Conservation (phyloP, 1,140 invertebrate species). For the Adelges cooleyi region DNA sequence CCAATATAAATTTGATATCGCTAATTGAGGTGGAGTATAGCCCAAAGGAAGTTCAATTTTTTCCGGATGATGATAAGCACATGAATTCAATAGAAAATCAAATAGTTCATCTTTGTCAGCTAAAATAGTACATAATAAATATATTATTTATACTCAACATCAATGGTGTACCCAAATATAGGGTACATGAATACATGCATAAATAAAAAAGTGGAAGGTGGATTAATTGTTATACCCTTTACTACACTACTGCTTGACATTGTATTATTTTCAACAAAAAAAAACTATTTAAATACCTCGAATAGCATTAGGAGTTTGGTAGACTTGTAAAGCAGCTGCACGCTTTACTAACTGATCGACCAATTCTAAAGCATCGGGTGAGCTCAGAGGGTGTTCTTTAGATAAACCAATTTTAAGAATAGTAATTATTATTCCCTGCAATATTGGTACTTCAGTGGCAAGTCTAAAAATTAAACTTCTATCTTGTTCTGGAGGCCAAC, state of each 20-base stretch:
- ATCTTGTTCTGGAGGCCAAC: slow-evolving; percentile 86
- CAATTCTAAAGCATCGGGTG: slow-evolving; percentile 73
- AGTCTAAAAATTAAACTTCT: slow-evolving; percentile 63
- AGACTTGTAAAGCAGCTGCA: slow-evolving; percentile 57
- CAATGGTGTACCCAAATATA: too few relatives aligned
- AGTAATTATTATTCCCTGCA: slow-evolving; percentile 33
- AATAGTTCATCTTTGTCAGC: slow-evolving; percentile 76
- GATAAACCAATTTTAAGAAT: slow-evolving; percentile 35
- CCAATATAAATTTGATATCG: slow-evolving; percentile 82
- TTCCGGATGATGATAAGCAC: slow-evolving; percentile 83
- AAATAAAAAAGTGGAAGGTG: too few relatives aligned
- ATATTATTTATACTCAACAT: too few relatives aligned
- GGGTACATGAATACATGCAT: too few relatives aligned
- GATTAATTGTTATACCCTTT: too few relatives aligned
- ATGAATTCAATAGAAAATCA: slow-evolving; percentile 79
- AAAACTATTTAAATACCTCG: slow-evolving; percentile 34
- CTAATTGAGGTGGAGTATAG: slow-evolving; percentile 77
- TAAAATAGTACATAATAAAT: slow-evolving; percentile 32
- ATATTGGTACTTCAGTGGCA: slow-evolving; percentile 59
- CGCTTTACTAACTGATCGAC: slow-evolving; percentile 72
- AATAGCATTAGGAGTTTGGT: slow-evolving; percentile 38
- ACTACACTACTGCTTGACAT: too few relatives aligned
- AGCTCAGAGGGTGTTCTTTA: slow-evolving; percentile 64
- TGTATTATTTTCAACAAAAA: too few relatives aligned
- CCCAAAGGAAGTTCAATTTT: slow-evolving; percentile 76